Base-by-base conservation (phyloP, 2,888 invertebrate genomes). In the Pandemis corylana region DNA sequence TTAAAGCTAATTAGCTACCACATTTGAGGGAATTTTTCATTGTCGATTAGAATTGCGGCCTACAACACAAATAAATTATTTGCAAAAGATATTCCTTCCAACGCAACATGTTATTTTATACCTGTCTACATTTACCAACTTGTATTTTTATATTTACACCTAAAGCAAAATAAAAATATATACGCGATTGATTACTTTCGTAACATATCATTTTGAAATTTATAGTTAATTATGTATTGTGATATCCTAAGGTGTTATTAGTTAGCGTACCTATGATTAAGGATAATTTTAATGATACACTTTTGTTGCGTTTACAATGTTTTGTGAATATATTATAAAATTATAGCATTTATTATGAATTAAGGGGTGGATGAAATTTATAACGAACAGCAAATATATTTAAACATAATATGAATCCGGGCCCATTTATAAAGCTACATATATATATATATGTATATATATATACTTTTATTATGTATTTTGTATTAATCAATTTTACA, bases 131-230 rank as follows among this genome's bases (percentile, higher is more conserved):
- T 71, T 75, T 67, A 75, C 46, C 56, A 49, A 75, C 67, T 75
- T 56, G 66, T 71, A 75, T 67, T 70, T 75, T 53, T 71, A 75
- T 67, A 75, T 75, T 67, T 71, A 71, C 62, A 75, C 67, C 75
- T 67, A 63, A 75, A 75, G 67, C 15, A 44, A 41, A 75, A 15
- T 63, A 71, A 66, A 56, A 56, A 68, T 72, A 72, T 46, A 64
- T 59, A 46, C 46, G 74, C 44, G 74, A 74, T 73, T 73, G 67
- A 73, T 76, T 76, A 73, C 69, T 76, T 76, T 76, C 67, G 73
- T 71, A 70, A 76, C 76, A 76, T 76, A 76, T 76, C 76, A 76
- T 76, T 76, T 76, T 73, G 15, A 70, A 66, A 72, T 53, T 68
- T 72, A 69, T 69, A 76, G 66, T 65, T 67, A 76, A 56, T 70